phyloP scores from a whole-genome alignment of 2,113 vertebrate species.

The Rhinogobius similis region DNA sequence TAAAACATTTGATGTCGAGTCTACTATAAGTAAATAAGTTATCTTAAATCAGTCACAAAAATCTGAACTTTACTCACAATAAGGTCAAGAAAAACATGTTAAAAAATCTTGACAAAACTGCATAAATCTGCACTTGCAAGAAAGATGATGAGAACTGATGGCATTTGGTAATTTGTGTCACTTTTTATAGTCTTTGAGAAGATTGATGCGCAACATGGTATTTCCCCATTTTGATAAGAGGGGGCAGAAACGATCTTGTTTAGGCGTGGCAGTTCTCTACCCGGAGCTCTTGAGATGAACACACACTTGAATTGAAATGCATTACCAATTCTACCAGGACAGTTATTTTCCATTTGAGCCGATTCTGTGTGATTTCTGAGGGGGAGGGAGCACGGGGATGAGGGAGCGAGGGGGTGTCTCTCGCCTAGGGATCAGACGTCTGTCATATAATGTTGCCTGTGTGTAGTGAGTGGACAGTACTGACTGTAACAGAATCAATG shows the following conservation, averaged over 20 bases:
- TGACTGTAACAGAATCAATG: neutral
- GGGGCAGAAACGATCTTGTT: neutral
- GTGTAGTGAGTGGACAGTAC: neutral
- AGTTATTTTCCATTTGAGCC: constrained; percentile 1
- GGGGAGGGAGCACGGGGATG: neutral
- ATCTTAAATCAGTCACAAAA: no score
- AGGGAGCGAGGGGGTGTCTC: neutral
- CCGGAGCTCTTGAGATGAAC: neutral
- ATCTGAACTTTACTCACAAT: no score
- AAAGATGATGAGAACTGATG: no score
- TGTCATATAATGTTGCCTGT: neutral
- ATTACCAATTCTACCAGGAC: neutral
- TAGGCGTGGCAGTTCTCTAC: neutral
- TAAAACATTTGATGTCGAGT: no score
- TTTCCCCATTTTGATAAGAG: neutral
- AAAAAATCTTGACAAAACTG: no score
- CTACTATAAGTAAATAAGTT: no score
- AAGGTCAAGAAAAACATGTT: no score
- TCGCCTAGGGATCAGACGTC: neutral
- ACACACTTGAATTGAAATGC: neutral
- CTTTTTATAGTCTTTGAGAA: neutral
- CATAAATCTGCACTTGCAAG: no score
- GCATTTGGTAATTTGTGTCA: neutral
- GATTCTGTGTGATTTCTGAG: neutral
- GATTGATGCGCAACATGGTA: neutral